These are phyloP conservation scores for Eospalax fontanierii DNA, from an alignment of 2,797 vertebrate species.

Conservation along the genomic window DNA sequence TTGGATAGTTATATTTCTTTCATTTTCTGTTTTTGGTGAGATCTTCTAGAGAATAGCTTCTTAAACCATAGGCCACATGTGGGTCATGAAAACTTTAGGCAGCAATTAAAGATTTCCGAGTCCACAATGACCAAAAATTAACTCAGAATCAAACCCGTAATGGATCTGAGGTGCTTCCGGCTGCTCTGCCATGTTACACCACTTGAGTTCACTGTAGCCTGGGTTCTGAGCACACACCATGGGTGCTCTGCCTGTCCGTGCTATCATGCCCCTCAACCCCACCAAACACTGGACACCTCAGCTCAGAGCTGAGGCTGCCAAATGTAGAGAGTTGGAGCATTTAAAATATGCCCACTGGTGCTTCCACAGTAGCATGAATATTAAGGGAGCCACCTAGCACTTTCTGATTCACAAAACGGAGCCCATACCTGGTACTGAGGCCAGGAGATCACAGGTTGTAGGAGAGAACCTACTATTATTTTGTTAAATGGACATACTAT, in stretches of 20 bases:
- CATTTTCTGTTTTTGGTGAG: neutral
- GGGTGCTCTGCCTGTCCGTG: neutral
- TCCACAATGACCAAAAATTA: neutral
- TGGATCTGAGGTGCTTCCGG: neutral
- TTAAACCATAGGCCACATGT: neutral
- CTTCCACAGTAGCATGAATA: no score
- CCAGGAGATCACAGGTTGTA: no score
- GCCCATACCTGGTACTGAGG: no score
- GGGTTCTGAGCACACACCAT: neutral
- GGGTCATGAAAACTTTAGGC: neutral
- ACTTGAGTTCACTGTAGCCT: no score
- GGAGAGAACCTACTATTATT: no score
- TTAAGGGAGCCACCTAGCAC: no score
- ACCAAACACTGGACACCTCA: neutral
- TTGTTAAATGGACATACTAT: no score
- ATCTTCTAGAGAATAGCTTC: constrained; percentile 1
- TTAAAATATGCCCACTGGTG: no score
- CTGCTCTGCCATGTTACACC: neutral
- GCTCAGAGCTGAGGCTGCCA: neutral
- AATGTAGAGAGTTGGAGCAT: no score
- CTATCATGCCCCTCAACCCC: neutral
- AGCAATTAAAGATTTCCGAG: neutral
- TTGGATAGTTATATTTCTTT: neutral
- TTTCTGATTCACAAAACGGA: no score
- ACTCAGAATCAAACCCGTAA: neutral